Evolutionary conservation across 2,797 vertebrate genomes (phyloP).

Genomic region (Takifugu rubripes): DNA sequence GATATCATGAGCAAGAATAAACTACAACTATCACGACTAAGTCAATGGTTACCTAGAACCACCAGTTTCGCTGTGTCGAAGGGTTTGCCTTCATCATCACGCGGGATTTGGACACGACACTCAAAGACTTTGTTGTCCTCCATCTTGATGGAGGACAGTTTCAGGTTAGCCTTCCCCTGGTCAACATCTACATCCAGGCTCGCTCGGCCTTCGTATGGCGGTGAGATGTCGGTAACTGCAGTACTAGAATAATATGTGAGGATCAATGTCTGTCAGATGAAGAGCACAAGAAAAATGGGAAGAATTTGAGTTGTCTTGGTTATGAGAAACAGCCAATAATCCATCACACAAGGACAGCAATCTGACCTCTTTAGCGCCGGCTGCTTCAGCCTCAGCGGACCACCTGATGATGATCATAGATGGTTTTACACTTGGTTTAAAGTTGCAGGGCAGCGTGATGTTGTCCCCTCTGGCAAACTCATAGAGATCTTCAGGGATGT

Average conservation of each 20-base stretch:
- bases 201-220: not conserved
- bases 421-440: not conserved
- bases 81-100: not conserved
- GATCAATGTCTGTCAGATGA: constrained; percentile 21
- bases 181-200: rapidly evolving
- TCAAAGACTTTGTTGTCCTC: constrained; percentile 48
- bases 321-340: not conserved
- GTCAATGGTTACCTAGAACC: constrained; percentile 66
- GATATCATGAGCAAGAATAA: not conserved
- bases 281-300: constrained; percentile 8
- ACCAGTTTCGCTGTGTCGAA: constrained; percentile 21
- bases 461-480: constrained; percentile 61
- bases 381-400: not conserved
- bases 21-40: not conserved
- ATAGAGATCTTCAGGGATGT: not conserved
- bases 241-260: rapidly evolving
- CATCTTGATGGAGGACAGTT: constrained; percentile 37
- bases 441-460: constrained; percentile 59
- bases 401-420: not conserved
- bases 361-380: constrained; percentile 24
- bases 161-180: constrained; percentile 42
- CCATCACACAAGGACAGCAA: not conserved
- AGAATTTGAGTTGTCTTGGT: not conserved
- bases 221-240: rapidly evolving
- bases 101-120: constrained; percentile 45